Evolutionary conservation across 2,797 vertebrate species (phyloP).

Genomic region (Odontamblyopus rebecca): DNA sequence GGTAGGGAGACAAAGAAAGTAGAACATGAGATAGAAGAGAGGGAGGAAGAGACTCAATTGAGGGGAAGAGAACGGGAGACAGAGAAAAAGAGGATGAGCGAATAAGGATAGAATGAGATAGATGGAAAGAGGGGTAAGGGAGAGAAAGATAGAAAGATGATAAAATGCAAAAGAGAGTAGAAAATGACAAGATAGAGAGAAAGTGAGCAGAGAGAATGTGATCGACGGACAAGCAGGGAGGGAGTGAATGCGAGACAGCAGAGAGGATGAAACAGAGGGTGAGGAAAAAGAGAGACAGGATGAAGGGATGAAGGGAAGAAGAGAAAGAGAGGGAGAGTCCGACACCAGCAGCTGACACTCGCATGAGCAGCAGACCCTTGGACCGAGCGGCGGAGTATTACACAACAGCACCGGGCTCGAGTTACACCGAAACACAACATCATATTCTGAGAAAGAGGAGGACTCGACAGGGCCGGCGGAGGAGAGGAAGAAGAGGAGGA

Average conservation of each 20-base stretch:
- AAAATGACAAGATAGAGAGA: no score
- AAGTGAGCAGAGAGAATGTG: no score
- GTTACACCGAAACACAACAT: slow-evolving; percentile 57
- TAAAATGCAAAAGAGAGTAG: no score
- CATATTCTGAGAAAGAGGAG: slow-evolving; percentile 43
- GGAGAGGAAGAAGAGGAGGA: background rate
- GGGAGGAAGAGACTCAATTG: no score
- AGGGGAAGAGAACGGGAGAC: no score
- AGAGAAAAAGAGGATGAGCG: no score
- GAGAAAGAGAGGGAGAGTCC: slow-evolving; percentile 25
- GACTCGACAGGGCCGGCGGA: slow-evolving; percentile 20
- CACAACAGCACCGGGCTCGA: slow-evolving; percentile 66
- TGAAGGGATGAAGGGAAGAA: no score
- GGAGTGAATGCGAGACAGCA: background rate
- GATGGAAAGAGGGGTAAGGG: no score
- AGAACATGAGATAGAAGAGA: no score
- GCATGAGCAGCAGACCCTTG: slow-evolving; percentile 58
- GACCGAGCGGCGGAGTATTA: slow-evolving; percentile 62
- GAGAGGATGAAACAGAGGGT: slow-evolving; percentile 36
- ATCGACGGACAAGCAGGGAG: background rate
- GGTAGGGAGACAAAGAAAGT: no score
- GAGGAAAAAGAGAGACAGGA: background rate
- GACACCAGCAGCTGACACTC: slow-evolving; percentile 59
- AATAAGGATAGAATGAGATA: no score
- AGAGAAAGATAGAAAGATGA: no score